A percentile compares a stretch with the other conserved stretches of the same genome.
phyloP scores from a whole-genome alignment of 2,888 invertebrate genomes.

The Sabellastarte sp. region DNA sequence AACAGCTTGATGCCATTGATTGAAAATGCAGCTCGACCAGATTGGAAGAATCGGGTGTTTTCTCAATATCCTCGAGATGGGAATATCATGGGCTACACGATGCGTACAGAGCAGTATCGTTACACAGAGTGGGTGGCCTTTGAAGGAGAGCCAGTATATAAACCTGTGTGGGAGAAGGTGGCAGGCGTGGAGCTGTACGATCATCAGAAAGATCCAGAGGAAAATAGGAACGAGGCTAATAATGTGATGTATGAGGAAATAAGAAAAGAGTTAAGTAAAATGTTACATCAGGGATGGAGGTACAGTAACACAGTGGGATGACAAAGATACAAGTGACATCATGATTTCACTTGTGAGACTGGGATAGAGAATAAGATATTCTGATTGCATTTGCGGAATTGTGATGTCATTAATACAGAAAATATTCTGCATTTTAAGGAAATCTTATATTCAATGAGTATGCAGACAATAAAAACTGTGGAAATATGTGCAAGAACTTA shows the following conservation, averaged over 20 bases:
- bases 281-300: background rate
- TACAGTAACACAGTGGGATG: no score
- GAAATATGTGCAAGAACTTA: no score
- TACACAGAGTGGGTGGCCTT: constrained; percentile 33
- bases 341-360: no score
- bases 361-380: no score
- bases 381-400: no score
- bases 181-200: constrained; percentile 59
- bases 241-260: background rate
- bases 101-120: constrained; percentile 32
- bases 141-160: constrained; percentile 9
- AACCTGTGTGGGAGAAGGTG: constrained; percentile 46
- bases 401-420: no score
- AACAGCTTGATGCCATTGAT: constrained; percentile 19
- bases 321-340: no score
- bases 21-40: constrained; percentile 1
- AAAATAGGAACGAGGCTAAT: background rate
- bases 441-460: no score
- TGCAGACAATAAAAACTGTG: no score
- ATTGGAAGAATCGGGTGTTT: constrained; percentile 23
- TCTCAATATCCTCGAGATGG: constrained; percentile 35
- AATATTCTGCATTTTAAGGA: no score
- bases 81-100: constrained; percentile 35
- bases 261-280: background rate
- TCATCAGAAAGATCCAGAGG: constrained; percentile 1